Evolutionary conservation across 2,888 invertebrate genomes (phyloP), one percentile per base, ranked within the genome.

Genomic region (Pristionchus exspectatus): DNA sequence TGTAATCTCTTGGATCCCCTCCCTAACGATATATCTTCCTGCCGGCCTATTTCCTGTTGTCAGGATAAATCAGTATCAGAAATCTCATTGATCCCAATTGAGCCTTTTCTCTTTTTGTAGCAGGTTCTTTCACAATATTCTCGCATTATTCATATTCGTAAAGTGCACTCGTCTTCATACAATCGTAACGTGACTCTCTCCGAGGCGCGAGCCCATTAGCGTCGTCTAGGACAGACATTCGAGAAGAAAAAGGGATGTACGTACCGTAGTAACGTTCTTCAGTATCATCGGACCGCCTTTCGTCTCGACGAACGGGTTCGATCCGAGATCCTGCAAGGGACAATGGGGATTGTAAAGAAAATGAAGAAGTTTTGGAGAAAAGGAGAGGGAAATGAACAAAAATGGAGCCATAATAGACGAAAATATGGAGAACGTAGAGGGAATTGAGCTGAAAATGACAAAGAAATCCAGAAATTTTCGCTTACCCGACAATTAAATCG

Each of bases 401-500:
- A 38, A 38, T 38, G 2, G 38, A 2, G 38, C 38, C n/a, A 38
- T 18, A 18, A 85, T 59, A 56, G n/a, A n/a, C 21, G 21, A 33
- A 44, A 77, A 38, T 38, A 38, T 10, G 44, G 10, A 50, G 44
- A 50, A 50, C 3, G 44, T 50, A 7, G 44, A 7, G 12, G 44
- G 44, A 50, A 50, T 21, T 33, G 56, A 21, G 85, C 24, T 9
- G 9, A 56, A 18, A 85, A 30, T 54, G n/a, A n/a, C 7, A 44
- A 33, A 44, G 33, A 33, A 77, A 77, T 74, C 81, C 18, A 16
- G 1, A 24, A 81, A 27, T 18, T 4, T 63, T 18, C 21, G 12
- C 54, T n/a, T n/a, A 90, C 90, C 88, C 91, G 90, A 90, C 94
- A 94, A 18, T 92, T 93, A 44, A 93, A 91, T 18, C 90, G 91